Conservation (phyloP, 2,113 vertebrate genomes). For the Zingel zingel region DNA sequence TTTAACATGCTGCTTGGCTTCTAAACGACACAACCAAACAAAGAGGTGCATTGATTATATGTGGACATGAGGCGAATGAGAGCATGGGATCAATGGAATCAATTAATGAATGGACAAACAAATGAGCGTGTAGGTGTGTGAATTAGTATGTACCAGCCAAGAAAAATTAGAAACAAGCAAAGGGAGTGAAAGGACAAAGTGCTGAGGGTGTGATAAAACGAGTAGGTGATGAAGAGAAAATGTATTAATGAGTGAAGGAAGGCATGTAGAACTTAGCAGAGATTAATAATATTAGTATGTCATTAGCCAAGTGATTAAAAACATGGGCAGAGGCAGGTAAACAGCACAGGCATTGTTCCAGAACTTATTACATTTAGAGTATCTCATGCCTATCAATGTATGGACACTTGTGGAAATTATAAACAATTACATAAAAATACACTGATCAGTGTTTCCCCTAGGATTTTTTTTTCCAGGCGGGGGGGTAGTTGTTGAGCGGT, state of each 20-base stretch:
- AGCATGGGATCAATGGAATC: constrained; percentile 59
- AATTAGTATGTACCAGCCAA: constrained; percentile 47
- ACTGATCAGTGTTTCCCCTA: not conserved
- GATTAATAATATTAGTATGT: constrained; percentile 52
- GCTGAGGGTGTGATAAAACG: constrained; percentile 38
- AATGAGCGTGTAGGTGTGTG: constrained; percentile 57
- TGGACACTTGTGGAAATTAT: not conserved
- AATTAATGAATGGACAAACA: constrained; percentile 67
- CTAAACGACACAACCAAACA: constrained; percentile 46
- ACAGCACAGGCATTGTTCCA: constrained; percentile 17
- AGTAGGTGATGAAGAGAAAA: constrained; percentile 48
- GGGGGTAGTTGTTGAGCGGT: too few relatives aligned
- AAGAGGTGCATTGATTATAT: constrained; percentile 49
- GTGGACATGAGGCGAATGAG: constrained; percentile 39
- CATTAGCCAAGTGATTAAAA: constrained; percentile 47
- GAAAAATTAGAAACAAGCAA: constrained; percentile 47
- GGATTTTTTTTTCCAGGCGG: too few relatives aligned
- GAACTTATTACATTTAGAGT: constrained; percentile 22
- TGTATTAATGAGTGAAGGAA: constrained; percentile 45
- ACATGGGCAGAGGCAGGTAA: constrained; percentile 7
- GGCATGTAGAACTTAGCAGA: constrained; percentile 11
- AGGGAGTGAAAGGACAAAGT: constrained; percentile 34
- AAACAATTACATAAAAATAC: constrained; percentile 14
- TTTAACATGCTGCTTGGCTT: constrained; percentile 33
- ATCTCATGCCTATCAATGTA: constrained; percentile 20